Conservation (phyloP, 2,888 invertebrate species). For the Eupeodes luniger region DNA sequence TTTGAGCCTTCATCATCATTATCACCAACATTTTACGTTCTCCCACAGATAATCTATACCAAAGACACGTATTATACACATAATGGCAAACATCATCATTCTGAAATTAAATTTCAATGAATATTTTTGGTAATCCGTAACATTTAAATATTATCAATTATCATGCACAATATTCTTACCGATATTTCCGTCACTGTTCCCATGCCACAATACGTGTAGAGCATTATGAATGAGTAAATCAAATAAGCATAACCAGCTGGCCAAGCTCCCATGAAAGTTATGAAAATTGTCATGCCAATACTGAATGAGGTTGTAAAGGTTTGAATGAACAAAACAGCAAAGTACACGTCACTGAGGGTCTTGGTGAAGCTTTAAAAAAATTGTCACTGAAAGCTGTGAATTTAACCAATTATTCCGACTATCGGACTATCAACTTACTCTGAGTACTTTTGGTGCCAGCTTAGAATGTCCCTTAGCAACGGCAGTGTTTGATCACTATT, state of each 20-base stretch:
- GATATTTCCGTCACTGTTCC: constrained; percentile 79
- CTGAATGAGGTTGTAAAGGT: constrained; percentile 71
- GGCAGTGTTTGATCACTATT: constrained; percentile 22
- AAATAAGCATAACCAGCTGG: constrained; percentile 78
- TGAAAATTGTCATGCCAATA: constrained; percentile 78
- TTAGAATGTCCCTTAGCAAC: constrained; percentile 75
- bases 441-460: constrained; percentile 79
- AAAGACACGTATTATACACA: constrained; percentile 77
- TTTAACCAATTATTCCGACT: background rate
- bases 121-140: background rate
- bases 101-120: constrained; percentile 46
- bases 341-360: constrained; percentile 75
- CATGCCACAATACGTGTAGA: constrained; percentile 79
- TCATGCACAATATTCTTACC: constrained; percentile 61
- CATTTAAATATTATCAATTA: background rate
- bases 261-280: constrained; percentile 78
- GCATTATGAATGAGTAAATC: constrained; percentile 65
- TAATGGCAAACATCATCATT: constrained; percentile 75
- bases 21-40: constrained; percentile 77
- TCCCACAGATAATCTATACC: constrained; percentile 77
- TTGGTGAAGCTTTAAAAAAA: constrained; percentile 67
- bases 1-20: constrained; percentile 78
- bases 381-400: no score
- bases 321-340: constrained; percentile 77
- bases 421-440: constrained; percentile 66